These are phyloP conservation scores for Nephrocerus scutellatus DNA, from an alignment of 2,888 invertebrate genomes.

Conservation along the genomic window DNA sequence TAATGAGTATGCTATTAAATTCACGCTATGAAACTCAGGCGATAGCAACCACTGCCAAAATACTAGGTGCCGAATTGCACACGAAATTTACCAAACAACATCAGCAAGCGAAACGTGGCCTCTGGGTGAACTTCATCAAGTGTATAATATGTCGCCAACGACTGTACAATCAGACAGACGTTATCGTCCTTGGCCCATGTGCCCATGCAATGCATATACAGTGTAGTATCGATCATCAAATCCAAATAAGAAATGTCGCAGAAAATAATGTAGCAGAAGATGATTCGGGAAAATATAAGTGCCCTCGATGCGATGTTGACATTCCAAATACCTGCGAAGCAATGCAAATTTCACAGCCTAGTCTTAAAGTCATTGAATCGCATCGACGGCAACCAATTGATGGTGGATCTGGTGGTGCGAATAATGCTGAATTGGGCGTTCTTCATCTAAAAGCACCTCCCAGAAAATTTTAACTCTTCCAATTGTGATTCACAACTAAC, in stretches of 20 bases:
- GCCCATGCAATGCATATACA: constrained; percentile 43
- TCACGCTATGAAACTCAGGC: constrained; percentile 69
- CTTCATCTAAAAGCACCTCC: constrained; percentile 45
- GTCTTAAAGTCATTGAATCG: constrained; percentile 26
- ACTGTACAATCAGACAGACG: constrained; percentile 37
- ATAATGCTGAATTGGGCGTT: constrained; percentile 29
- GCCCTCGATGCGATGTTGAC: constrained; percentile 36
- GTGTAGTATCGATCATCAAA: constrained; percentile 27
- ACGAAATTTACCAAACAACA: constrained; percentile 41
- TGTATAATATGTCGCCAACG: constrained; percentile 42
- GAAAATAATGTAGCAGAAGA: constrained; percentile 11
- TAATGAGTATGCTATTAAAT: constrained; percentile 65
- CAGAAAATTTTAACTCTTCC: constrained; percentile 39
- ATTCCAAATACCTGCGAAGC: constrained; percentile 26
- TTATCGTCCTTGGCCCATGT: constrained; percentile 39
- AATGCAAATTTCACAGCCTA: constrained; percentile 35
- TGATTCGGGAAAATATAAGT: constrained; percentile 22
- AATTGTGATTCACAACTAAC: too few species aligned
- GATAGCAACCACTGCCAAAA: constrained; percentile 59
- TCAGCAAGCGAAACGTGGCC: constrained; percentile 35
- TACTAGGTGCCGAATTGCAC: constrained; percentile 62
- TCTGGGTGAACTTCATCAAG: constrained; percentile 42
- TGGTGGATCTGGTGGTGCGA: constrained; percentile 1
- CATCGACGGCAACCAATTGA: constrained; percentile 8
- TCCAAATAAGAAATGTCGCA: constrained; percentile 8